Conservation (phyloP, 1,140 invertebrate species). For the Drosophila arawakana region DNA sequence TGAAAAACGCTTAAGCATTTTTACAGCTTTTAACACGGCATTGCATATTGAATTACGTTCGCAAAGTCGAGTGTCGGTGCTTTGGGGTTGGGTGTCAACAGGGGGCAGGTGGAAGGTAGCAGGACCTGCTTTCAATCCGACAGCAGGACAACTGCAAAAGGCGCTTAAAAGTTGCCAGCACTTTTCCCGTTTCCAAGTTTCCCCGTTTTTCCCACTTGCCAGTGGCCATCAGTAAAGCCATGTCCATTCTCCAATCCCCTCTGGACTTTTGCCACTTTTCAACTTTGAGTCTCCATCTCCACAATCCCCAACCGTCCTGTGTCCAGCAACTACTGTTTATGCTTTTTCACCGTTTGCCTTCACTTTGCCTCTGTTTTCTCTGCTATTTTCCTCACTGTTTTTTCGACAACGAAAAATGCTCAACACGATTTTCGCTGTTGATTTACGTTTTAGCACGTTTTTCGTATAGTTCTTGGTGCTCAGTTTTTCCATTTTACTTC, state of each 20-base stretch:
- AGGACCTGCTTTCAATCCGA: slow-evolving; percentile 21
- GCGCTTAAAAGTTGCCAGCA: slow-evolving; percentile 45
- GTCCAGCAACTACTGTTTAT: slow-evolving; percentile 47
- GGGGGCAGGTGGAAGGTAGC: slow-evolving; percentile 19
- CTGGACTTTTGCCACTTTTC: slow-evolving; percentile 55
- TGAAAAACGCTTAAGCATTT: slow-evolving; percentile 82
- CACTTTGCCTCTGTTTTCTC: slow-evolving; percentile 19
- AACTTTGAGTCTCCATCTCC: slow-evolving; percentile 25
- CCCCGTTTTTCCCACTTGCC: slow-evolving; percentile 13
- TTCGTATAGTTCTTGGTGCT: slow-evolving; percentile 60
- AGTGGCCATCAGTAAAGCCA: slow-evolving; percentile 32
- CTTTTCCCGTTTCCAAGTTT: slow-evolving; percentile 5
- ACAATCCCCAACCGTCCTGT: not conserved
- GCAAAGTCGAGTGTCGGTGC: slow-evolving; percentile 22
- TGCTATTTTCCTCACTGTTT: slow-evolving; percentile 24
- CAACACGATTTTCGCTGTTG: slow-evolving; percentile 80
- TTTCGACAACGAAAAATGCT: slow-evolving; percentile 68
- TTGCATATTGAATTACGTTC: slow-evolving; percentile 79
- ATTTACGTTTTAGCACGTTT: slow-evolving; percentile 83
- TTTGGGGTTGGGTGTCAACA: slow-evolving; percentile 14
- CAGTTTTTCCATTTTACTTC: slow-evolving; percentile 16
- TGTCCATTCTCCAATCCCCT: slow-evolving; percentile 48
- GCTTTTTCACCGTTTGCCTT: slow-evolving; percentile 56
- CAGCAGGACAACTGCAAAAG: slow-evolving; percentile 42
- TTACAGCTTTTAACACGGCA: slow-evolving; percentile 79